A percentile compares a stretch with the other conserved stretches of the same genome.
phyloP scores from a whole-genome alignment of 2,888 invertebrate genomes.

The Iselma pallidipennis region DNA sequence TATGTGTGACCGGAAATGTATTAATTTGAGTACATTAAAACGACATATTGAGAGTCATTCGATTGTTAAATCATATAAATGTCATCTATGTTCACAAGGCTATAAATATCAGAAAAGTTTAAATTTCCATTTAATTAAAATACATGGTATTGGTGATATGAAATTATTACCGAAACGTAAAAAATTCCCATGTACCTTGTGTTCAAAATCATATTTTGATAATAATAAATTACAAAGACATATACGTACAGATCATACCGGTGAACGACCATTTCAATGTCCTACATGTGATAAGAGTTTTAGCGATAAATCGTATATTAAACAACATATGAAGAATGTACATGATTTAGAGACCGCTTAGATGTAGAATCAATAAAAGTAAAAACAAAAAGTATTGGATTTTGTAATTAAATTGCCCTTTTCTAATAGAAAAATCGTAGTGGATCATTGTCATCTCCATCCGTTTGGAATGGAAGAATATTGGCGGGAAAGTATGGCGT shows the following conservation, averaged over 20 bases:
- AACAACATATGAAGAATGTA: slow-evolving; percentile 60
- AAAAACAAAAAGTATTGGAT: no score
- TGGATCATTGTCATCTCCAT: no score
- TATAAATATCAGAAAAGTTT: slow-evolving; percentile 59
- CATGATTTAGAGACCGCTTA: no score
- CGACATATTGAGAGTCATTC: slow-evolving; percentile 48
- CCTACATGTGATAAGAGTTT: slow-evolving; percentile 45
- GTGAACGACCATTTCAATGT: slow-evolving; percentile 46
- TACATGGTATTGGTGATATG: slow-evolving; percentile 56
- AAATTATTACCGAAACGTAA: slow-evolving; percentile 58
- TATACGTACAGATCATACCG: slow-evolving; percentile 43
- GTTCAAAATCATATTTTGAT: slow-evolving; percentile 45
- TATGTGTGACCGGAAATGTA: slow-evolving; percentile 46
- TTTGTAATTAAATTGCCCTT: no score
- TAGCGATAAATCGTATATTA: slow-evolving; percentile 61
- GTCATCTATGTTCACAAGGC: slow-evolving; percentile 59
- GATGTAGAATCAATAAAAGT: no score
- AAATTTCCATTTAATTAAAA: slow-evolving; percentile 60
- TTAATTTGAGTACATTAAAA: slow-evolving; percentile 43
- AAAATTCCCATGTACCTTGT: slow-evolving; percentile 52
- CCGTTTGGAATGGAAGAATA: no score
- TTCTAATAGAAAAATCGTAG: no score
- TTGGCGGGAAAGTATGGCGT: no score
- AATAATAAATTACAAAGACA: slow-evolving; percentile 49
- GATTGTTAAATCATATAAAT: slow-evolving; percentile 46